These are phyloP conservation scores for Rhimphoctona megacephalus DNA, from an alignment of 2,888 invertebrate genomes.

Conservation along the genomic window DNA sequence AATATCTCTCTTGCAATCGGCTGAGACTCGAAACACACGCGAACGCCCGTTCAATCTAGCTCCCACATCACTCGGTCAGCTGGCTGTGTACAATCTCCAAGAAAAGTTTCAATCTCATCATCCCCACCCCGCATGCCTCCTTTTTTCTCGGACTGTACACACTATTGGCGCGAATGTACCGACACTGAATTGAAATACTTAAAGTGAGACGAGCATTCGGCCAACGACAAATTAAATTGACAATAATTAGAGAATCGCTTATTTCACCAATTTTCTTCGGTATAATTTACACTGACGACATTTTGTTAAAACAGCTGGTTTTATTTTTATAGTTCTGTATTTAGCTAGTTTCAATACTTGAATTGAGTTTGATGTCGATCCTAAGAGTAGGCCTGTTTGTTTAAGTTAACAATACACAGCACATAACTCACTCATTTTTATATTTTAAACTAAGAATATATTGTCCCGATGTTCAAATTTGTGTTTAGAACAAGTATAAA, in stretches of 20 bases:
- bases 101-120: conserved; percentile 7
- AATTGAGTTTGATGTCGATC: neutral
- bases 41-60: conserved; percentile 35
- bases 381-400: neutral
- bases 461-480: neutral
- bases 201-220: neutral
- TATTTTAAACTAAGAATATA: neutral
- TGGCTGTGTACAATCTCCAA: conserved; percentile 28
- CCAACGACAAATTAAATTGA: neutral
- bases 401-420: neutral
- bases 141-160: conserved; percentile 37
- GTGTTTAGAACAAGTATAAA: neutral
- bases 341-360: neutral
- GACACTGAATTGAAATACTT: conserved; percentile 13
- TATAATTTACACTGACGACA: neutral
- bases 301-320: neutral
- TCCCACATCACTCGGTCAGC: conserved; percentile 20
- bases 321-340: neutral
- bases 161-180: conserved; percentile 10
- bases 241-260: neutral
- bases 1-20: conserved; percentile 23
- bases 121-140: neutral
- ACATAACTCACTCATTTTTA: neutral
- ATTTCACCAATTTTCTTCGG: neutral
- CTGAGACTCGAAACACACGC: conserved; percentile 34